Conservation (phyloP, 2,888 invertebrate species). For the Latheticus oryzae region DNA sequence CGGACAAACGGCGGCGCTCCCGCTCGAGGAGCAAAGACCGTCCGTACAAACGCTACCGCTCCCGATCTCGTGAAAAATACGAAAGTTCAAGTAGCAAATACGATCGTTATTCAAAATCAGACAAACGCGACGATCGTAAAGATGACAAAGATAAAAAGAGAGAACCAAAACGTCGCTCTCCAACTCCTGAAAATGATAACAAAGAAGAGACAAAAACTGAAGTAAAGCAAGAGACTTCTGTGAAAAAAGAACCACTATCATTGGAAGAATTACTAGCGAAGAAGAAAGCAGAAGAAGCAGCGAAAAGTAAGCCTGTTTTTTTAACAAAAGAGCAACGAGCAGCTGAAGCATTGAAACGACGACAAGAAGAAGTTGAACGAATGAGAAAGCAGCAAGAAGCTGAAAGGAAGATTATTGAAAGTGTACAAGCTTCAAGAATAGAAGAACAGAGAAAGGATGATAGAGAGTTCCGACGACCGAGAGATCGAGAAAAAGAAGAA, state of each 20-base stretch:
- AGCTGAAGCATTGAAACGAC: conserved; percentile 86
- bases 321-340: conserved; percentile 95
- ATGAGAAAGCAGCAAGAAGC: conserved; percentile 79
- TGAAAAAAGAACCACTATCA: conserved; percentile 88
- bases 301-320: conserved; percentile 96
- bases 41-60: conserved; percentile 57
- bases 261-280: conserved; percentile 95
- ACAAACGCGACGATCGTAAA: conserved; percentile 57
- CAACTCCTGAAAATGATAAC: conserved; percentile 58
- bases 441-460: conserved; percentile 60
- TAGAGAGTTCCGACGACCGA: conserved; percentile 62
- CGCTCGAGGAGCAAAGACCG: conserved; percentile 63
- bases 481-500: conserved; percentile 67
- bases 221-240: conserved; percentile 51
- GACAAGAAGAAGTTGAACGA: conserved; percentile 90
- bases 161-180: conserved; percentile 59
- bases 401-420: conserved; percentile 66
- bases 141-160: conserved; percentile 58
- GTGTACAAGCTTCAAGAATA: conserved; percentile 54
- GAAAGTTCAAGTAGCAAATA: conserved; percentile 50
- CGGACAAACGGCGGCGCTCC: conserved; percentile 59
- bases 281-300: conserved; percentile 96
- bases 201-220: conserved; percentile 50
- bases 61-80: conserved; percentile 60
- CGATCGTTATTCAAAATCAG: conserved; percentile 51